phyloP scores from a whole-genome alignment of 2,113 vertebrate genomes.

The Trichomycterus rosablanca region DNA sequence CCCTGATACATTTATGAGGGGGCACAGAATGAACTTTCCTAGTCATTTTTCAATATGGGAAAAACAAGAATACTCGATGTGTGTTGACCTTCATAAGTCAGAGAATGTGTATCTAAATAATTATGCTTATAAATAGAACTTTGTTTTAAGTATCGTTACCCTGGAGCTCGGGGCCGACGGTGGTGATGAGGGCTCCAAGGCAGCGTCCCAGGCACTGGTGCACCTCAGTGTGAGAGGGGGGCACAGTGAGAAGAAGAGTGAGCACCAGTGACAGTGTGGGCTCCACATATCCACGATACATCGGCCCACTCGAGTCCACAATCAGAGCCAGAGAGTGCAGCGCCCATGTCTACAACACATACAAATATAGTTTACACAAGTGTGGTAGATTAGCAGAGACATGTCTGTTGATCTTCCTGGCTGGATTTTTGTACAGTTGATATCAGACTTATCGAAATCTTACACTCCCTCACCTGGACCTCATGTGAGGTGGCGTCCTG shows the following conservation, averaged over 20 bases:
- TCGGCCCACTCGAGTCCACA: conserved; percentile 96
- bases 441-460: too few relatives aligned
- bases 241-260: conserved; percentile 90
- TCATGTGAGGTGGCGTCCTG: conserved; percentile 96
- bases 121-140: too few relatives aligned
- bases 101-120: too few relatives aligned
- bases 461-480: conserved; percentile 82
- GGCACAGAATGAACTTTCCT: too few relatives aligned
- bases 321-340: conserved; percentile 96
- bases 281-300: conserved; percentile 97
- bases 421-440: too few relatives aligned
- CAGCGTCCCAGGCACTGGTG: conserved; percentile 97
- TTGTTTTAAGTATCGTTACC: too few relatives aligned
- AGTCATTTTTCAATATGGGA: too few relatives aligned
- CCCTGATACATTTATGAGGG: too few relatives aligned
- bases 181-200: conserved; percentile 95
- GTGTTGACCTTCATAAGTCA: too few relatives aligned
- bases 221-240: conserved; percentile 93
- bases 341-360: conserved; percentile 83
- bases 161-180: conserved; percentile 94
- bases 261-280: conserved; percentile 93
- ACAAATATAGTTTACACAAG: conserved; percentile 3
- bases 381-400: too few relatives aligned
- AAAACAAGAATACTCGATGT: too few relatives aligned
- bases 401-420: too few relatives aligned